Conservation (phyloP, 2,888 invertebrate species). For the Latrodectus hesperus region DNA sequence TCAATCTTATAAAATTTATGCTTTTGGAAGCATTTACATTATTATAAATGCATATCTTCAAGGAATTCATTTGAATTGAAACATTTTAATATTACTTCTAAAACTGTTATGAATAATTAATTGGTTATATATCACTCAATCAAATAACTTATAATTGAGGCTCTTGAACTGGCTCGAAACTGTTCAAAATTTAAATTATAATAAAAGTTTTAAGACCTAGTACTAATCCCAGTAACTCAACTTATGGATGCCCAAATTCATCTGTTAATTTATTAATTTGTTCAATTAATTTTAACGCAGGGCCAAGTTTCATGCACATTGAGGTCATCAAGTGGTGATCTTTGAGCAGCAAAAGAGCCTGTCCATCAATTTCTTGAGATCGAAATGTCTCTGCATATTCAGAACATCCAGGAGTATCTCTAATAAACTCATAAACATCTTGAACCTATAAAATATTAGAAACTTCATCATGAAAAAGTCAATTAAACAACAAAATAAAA, state of each 20-base stretch:
- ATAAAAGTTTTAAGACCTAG: background rate
- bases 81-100: background rate
- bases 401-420: slow-evolving; percentile 89
- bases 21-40: too few relatives aligned
- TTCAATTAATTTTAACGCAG: slow-evolving; percentile 95
- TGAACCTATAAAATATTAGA: slow-evolving; percentile 79
- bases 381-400: slow-evolving; percentile 96
- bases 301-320: slow-evolving; percentile 95
- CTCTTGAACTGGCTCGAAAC: too few relatives aligned
- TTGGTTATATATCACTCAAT: background rate
- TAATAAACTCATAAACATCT: slow-evolving; percentile 91
- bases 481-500: too few relatives aligned
- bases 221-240: background rate
- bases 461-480: background rate
- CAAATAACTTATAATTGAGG: too few relatives aligned
- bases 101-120: background rate
- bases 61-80: too few relatives aligned
- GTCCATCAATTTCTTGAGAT: slow-evolving; percentile 96
- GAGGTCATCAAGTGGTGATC: slow-evolving; percentile 95
- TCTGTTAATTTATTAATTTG: slow-evolving; percentile 79
- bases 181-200: background rate
- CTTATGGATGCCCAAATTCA: background rate
- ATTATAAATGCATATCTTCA: too few relatives aligned
- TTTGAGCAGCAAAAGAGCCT: slow-evolving; percentile 91
- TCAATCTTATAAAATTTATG: too few relatives aligned